A percentile compares a stretch with the other conserved stretches of the same genome.
These are phyloP conservation scores for Scaptodrosophila lebanonensis DNA, from an alignment of 1,140 invertebrate genomes.

Conservation along the genomic window DNA sequence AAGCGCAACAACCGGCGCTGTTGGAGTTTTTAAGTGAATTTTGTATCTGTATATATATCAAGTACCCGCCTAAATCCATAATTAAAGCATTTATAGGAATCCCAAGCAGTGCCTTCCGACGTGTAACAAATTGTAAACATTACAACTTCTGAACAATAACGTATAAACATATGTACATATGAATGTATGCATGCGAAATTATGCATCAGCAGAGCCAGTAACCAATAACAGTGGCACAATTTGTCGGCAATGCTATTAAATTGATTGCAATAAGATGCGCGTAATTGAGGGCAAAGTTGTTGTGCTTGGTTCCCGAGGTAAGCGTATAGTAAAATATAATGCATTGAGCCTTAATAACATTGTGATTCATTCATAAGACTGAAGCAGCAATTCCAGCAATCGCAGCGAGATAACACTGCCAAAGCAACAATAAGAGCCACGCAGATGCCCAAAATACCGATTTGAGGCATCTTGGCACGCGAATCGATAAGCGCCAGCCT, in stretches of 20 bases:
- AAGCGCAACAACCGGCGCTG: constrained; percentile 19
- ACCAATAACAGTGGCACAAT: constrained; percentile 10
- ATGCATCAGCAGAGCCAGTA: not conserved
- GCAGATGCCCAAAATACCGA: constrained; percentile 7
- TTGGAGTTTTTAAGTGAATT: no score
- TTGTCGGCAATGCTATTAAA: constrained; percentile 40
- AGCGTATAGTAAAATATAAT: constrained; percentile 46
- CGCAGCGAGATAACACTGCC: constrained; percentile 14
- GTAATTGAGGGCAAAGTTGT: constrained; percentile 89
- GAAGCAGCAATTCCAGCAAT: not conserved
- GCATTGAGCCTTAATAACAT: constrained; percentile 27
- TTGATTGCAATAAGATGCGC: constrained; percentile 79
- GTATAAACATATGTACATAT: not conserved
- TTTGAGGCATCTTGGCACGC: constrained; percentile 8
- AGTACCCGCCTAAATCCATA: no score
- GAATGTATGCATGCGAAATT: no score
- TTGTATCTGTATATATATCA: no score
- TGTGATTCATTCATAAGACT: constrained; percentile 30
- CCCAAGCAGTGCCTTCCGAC: no score
- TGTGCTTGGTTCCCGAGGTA: constrained; percentile 88
- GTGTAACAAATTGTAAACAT: no score
- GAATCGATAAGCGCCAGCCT: constrained; percentile 29
- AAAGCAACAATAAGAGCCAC: no score
- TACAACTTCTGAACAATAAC: no score
- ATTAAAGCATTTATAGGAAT: no score